These are phyloP conservation scores for Lasioglossum vierecki DNA, from an alignment of 2,888 invertebrate species.

Conservation along the genomic window DNA sequence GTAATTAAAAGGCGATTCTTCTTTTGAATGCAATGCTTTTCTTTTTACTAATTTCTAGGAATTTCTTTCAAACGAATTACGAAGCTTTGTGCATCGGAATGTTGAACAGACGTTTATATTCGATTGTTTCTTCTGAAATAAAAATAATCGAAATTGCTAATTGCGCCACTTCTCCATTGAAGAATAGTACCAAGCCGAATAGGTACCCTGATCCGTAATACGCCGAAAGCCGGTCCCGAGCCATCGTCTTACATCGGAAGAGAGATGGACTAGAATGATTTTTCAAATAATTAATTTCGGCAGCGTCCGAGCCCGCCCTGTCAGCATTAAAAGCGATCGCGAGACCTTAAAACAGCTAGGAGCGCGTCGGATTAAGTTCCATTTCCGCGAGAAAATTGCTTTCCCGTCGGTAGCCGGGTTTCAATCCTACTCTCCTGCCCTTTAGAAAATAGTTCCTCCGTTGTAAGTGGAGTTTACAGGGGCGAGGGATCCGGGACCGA, in stretches of 20 bases:
- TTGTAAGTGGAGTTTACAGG: slow-evolving; percentile 17
- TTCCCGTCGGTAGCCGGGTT: slow-evolving; percentile 1
- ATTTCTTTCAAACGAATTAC: neutral
- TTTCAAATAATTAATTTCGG: neutral
- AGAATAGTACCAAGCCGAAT: no score
- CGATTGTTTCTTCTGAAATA: neutral
- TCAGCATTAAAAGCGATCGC: neutral
- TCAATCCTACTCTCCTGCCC: neutral
- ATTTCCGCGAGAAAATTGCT: slow-evolving; percentile 31
- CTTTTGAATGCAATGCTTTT: neutral
- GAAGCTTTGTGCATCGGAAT: neutral
- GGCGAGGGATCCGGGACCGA: neutral
- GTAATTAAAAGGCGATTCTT: neutral
- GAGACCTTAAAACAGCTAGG: neutral
- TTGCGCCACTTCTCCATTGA: no score
- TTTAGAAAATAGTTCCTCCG: slow-evolving; percentile 27
- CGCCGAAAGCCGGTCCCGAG: no score
- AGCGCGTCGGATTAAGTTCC: slow-evolving; percentile 26
- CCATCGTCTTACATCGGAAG: no score
- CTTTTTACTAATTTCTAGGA: neutral
- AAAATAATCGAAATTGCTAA: neutral
- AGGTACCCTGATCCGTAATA: no score
- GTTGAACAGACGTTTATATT: no score
- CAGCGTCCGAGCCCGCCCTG: neutral
- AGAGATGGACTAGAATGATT: no score